A percentile compares a stretch with the other conserved stretches of the same genome.
phyloP scores from a whole-genome alignment of 64 coral and sea anemone genomes.

The Astreopora myriophthalma region DNA sequence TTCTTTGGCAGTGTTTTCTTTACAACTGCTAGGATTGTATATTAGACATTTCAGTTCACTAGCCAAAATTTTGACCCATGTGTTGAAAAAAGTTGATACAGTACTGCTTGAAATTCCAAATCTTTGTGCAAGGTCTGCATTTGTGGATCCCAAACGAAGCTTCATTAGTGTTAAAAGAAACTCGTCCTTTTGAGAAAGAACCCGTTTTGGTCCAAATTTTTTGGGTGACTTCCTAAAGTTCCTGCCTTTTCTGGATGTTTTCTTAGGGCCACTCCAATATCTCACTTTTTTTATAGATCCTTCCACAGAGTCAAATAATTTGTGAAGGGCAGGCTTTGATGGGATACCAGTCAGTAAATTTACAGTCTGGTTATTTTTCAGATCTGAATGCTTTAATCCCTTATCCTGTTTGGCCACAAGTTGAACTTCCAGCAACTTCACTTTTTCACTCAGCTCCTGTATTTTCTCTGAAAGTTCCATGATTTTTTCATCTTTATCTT shows the following conservation, averaged over 20 bases:
- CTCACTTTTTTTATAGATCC: constrained; percentile 62
- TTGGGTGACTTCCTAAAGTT: constrained; percentile 68
- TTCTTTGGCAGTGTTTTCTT: constrained; percentile 72
- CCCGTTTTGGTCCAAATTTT: constrained; percentile 54
- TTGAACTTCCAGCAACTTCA: constrained; percentile 47
- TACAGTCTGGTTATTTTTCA: constrained; percentile 62
- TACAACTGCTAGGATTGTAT: constrained; percentile 65
- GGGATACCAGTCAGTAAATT: constrained; percentile 59
- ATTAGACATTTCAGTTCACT: constrained; percentile 74
- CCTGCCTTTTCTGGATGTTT: constrained; percentile 72
- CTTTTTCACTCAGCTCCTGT: constrained; percentile 45
- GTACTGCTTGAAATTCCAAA: constrained; percentile 44
- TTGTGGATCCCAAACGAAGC: constrained; percentile 68
- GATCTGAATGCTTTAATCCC: constrained; percentile 46
- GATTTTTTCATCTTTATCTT: constrained; percentile 42
- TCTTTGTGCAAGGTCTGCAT: constrained; percentile 70
- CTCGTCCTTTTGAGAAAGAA: constrained; percentile 45
- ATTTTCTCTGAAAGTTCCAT: constrained; percentile 59
- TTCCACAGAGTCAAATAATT: constrained; percentile 68
- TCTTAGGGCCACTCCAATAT: constrained; percentile 73
- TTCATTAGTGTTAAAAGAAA: constrained; percentile 65
- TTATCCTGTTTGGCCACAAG: constrained; percentile 62
- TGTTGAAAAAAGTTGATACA: constrained; percentile 57
- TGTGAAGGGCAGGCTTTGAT: constrained; percentile 63
- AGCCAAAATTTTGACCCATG: constrained; percentile 71